phyloP scores from a whole-genome alignment of 2,113 vertebrate species.

The Poecile atricapillus region DNA sequence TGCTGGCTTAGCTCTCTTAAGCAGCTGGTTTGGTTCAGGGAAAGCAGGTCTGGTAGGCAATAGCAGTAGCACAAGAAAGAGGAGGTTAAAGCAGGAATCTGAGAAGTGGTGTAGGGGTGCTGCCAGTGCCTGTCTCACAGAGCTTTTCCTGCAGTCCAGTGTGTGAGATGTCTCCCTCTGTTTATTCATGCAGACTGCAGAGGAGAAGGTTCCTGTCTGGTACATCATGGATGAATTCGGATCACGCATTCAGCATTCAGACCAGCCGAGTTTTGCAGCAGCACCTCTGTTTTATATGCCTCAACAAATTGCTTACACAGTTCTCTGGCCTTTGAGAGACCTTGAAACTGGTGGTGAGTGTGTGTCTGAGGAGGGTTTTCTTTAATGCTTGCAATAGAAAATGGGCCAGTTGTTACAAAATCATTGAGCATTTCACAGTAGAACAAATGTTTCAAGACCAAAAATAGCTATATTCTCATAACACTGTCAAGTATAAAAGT shows the following conservation, averaged over 20 bases:
- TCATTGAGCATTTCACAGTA: background rate
- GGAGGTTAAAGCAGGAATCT: background rate
- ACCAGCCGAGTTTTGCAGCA: conserved; percentile 82
- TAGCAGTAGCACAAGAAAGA: background rate
- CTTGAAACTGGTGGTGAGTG: conserved; percentile 85
- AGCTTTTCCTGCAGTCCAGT: background rate
- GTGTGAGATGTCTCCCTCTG: background rate
- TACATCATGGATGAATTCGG: conserved; percentile 98
- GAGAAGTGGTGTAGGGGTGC: background rate
- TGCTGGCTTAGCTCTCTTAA: background rate
- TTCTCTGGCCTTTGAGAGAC: conserved; percentile 91
- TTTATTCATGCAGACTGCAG: conserved; percentile 63
- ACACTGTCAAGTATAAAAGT: background rate
- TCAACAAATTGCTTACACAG: conserved; percentile 81
- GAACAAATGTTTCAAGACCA: background rate
- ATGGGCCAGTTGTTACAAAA: background rate
- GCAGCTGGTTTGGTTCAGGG: background rate
- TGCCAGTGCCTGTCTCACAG: background rate
- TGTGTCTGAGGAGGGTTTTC: background rate
- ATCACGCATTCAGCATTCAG: conserved; percentile 87
- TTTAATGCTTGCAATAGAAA: too few relatives aligned
- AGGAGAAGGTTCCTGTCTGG: conserved; percentile 92
- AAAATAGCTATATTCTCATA: background rate
- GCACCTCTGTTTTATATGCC: conserved; percentile 86
- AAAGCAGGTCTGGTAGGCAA: fast-evolving